Conservation (phyloP, 2,888 invertebrate species). For the Andrena chrysosceles region DNA sequence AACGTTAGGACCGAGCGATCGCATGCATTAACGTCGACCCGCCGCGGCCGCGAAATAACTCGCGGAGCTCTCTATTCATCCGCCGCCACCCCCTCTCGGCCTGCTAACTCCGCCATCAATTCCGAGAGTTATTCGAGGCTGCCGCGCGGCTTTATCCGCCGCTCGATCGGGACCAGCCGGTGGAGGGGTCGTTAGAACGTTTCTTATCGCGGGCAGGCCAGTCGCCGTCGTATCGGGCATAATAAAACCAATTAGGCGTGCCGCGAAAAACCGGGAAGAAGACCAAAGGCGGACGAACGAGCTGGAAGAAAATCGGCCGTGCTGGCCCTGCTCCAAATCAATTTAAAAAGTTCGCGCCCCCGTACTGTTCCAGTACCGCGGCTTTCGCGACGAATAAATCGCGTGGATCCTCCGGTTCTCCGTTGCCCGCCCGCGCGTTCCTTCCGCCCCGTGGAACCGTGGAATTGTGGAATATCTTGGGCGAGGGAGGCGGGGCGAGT, state of each 20-base stretch:
- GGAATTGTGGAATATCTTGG: constrained; percentile 15
- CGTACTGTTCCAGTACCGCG: background rate
- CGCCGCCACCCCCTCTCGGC: background rate
- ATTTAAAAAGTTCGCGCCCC: constrained; percentile 78
- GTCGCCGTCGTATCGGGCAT: constrained; percentile 65
- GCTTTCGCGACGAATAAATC: constrained; percentile 50
- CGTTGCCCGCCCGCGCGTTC: background rate
- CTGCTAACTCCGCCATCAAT: constrained; percentile 54
- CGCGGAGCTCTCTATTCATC: constrained; percentile 53
- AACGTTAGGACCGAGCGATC: constrained; percentile 38
- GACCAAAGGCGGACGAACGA: constrained; percentile 59
- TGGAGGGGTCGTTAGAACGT: constrained; percentile 54
- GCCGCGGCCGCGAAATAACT: constrained; percentile 48
- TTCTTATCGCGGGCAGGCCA: constrained; percentile 65
- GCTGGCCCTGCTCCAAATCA: constrained; percentile 84
- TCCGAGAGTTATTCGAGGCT: constrained; percentile 50
- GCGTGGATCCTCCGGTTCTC: background rate
- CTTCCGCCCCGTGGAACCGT: constrained; percentile 6
- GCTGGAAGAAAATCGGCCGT: constrained; percentile 76
- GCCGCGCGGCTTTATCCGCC: constrained; percentile 36
- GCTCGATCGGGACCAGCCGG: constrained; percentile 17
- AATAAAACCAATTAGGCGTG: constrained; percentile 83
- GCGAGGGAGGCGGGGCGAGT: constrained; percentile 45
- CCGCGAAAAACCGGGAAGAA: constrained; percentile 59
- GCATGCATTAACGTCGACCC: constrained; percentile 51